Percentiles rank a stretch among this genome's conserved stretches.
Conservation (phyloP, 2,113 vertebrate genomes). For the Delphinapterus leucas region DNA sequence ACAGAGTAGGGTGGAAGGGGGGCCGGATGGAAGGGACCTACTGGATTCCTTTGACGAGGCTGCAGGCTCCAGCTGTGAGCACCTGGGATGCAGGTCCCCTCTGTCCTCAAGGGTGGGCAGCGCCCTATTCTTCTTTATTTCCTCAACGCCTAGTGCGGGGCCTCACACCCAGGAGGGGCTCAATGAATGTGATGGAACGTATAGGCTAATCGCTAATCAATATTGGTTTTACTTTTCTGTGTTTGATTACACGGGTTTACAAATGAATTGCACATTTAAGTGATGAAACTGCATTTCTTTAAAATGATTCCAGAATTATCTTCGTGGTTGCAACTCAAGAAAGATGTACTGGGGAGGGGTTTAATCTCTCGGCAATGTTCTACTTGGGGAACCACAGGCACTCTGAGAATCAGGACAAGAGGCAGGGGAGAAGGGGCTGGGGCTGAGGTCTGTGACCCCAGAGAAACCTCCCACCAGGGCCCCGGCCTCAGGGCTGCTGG, state of each 20-base stretch:
- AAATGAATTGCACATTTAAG: not conserved
- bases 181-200: not conserved
- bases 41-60: not conserved
- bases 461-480: not conserved
- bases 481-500: not conserved
- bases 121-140: not conserved
- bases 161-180: not conserved
- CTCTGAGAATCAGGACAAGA: not conserved
- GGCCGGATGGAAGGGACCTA: no score
- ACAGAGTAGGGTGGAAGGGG: not conserved
- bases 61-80: not conserved
- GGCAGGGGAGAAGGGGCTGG: not conserved
- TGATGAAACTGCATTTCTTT: not conserved
- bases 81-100: not conserved
- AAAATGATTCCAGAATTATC: constrained; percentile 35
- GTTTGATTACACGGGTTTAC: constrained; percentile 6
- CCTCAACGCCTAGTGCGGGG: not conserved
- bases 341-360: not conserved
- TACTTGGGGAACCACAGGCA: not conserved
- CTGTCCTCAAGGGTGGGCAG: not conserved
- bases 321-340: not conserved
- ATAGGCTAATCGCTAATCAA: constrained; percentile 32
- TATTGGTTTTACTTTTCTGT: not conserved
- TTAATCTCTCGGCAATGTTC: not conserved
- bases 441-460: not conserved